These are phyloP conservation scores for Astatotilapia flaviijosephi DNA, from an alignment of 2,113 vertebrate genomes.

Conservation along the genomic window DNA sequence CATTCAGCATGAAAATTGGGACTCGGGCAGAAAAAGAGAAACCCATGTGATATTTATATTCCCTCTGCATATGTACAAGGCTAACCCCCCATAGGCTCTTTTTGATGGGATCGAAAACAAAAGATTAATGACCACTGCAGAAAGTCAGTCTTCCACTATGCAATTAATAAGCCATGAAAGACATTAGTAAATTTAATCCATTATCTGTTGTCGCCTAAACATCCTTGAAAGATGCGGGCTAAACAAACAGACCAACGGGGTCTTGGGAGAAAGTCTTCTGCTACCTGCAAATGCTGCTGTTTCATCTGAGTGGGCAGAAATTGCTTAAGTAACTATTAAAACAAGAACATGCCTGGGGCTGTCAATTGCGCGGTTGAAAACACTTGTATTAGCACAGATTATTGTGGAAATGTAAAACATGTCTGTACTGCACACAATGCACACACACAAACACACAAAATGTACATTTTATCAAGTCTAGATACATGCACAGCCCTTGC, in stretches of 20 bases:
- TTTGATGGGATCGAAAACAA: slow-evolving; percentile 50
- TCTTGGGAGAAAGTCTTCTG: neutral
- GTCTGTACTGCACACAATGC: neutral
- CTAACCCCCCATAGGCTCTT: slow-evolving; percentile 8
- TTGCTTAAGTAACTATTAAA: slow-evolving; percentile 31
- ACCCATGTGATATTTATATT: slow-evolving; percentile 46
- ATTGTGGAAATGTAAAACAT: slow-evolving; percentile 21
- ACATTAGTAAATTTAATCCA: slow-evolving; percentile 50
- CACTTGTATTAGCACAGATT: neutral
- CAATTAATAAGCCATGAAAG: slow-evolving; percentile 65
- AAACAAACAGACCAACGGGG: slow-evolving; percentile 16
- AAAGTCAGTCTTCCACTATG: slow-evolving; percentile 26
- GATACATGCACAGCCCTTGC: neutral
- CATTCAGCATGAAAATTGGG: slow-evolving; percentile 26
- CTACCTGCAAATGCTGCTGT: neutral
- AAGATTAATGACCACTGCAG: slow-evolving; percentile 54
- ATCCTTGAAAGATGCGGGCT: slow-evolving; percentile 27
- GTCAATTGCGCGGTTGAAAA: neutral
- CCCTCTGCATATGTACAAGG: slow-evolving; percentile 29
- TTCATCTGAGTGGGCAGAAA: slow-evolving; percentile 13
- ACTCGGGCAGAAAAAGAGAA: slow-evolving; percentile 24
- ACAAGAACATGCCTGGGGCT: slow-evolving; percentile 10
- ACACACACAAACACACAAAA: neutral
- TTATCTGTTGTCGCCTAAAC: slow-evolving; percentile 27
- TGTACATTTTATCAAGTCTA: neutral